A percentile compares a stretch with the other conserved stretches of the same genome.
Evolutionary conservation across 2,797 vertebrate genomes (phyloP).

Genomic region (Coranthus polyacanthus): DNA sequence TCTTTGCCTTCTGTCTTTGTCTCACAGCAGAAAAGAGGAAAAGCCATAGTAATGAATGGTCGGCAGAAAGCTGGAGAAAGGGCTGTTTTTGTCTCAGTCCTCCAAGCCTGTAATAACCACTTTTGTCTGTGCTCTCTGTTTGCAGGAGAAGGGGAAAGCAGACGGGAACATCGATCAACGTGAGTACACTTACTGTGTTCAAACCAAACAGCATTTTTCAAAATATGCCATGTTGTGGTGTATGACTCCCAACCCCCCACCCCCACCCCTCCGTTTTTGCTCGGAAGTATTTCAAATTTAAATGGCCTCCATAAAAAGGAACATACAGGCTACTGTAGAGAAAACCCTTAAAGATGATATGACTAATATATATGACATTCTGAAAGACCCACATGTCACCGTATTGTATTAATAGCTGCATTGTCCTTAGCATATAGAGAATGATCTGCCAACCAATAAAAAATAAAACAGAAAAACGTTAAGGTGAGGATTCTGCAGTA

Average conservation of each 20-base stretch:
- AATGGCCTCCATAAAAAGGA: background rate
- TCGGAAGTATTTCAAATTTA: background rate
- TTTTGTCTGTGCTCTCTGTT: slow-evolving; percentile 76
- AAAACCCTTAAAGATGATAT: background rate
- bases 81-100: slow-evolving; percentile 56
- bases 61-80: slow-evolving; percentile 44
- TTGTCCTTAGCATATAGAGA: no score
- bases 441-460: no score
- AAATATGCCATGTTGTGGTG: slow-evolving; percentile 58
- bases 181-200: slow-evolving; percentile 80
- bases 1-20: slow-evolving; percentile 24
- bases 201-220: slow-evolving; percentile 76
- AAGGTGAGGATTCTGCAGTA: no score
- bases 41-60: slow-evolving; percentile 44
- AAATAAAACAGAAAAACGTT: no score
- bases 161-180: slow-evolving; percentile 78
- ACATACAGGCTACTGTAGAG: background rate
- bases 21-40: slow-evolving; percentile 27
- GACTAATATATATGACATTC: no score
- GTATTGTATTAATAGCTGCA: no score
- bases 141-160: slow-evolving; percentile 78
- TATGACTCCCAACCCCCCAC: no score
- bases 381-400: no score
- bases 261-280: no score
- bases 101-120: slow-evolving; percentile 71